Evolutionary conservation across 1,140 invertebrate species (phyloP), one percentile per base, ranked within the genome.

Genomic region (Cephus cinctus): DNA sequence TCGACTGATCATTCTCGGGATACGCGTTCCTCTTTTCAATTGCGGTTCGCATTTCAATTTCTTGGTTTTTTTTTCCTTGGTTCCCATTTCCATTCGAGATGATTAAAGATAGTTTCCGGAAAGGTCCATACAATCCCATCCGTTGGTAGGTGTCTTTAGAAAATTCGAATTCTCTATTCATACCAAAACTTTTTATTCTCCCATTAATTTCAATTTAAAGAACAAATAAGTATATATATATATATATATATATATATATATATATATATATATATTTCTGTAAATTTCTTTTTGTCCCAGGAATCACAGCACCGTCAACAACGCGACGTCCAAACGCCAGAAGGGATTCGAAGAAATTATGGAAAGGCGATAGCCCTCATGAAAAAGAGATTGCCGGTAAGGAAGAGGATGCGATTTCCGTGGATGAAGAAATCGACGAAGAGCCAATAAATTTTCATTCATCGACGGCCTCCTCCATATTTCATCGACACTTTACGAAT

Each of bases 401-500:
- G 56, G 69, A 64, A 53, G 71, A 71, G 43, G 65, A 71, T 16
- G 57, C 65, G 18, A 55, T 59, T 43, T 31, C 59, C 15, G 70
- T 65, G 34, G 63, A 65, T 15, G 54, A 61, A 31, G 69, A 69
- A n/a, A 56, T 47, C 30, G 61, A 56, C 21, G 61, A 67, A 21
- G 67, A 65, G 22, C 57, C 62, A 50, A 61, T 61, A 32, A 65
- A 72, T 61, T 71, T 69, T 40, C 61, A 68, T 58, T 72, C 71
- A 45, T 63, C 67, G n/a, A 69, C 61, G 16, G 65, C 68, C 34
- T 65, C 65, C 36, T 62, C 61, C 40, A 46, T 49, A 19, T 61
- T 64, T 52, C 63, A 62, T 38, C 56, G 50, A 11, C 30, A 50
- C 11, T 42, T 56, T 18, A 22, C 45, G 15, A 59, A 57, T 50